Conservation (phyloP, 2,113 vertebrate species). For the Emberiza fucata region DNA sequence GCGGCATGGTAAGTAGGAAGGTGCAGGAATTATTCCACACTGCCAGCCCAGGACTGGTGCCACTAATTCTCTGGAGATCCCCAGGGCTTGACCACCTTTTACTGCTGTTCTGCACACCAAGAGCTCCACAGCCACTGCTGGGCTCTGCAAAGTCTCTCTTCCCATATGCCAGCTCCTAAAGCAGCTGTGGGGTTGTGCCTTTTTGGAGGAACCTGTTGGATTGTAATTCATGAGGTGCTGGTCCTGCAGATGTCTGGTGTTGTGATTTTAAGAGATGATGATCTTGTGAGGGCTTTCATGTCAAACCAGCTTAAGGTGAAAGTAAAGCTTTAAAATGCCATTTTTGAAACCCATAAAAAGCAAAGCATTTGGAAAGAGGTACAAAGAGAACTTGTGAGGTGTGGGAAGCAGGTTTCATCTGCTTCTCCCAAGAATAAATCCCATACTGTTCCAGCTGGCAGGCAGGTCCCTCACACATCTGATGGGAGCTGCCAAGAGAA, state of each 20-base stretch:
- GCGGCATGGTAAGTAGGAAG: not conserved
- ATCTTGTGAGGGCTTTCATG: not conserved
- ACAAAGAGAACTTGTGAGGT: not conserved
- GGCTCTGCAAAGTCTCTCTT: not conserved
- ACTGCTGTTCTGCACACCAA: not conserved
- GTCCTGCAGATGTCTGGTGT: not conserved
- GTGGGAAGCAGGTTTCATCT: not conserved
- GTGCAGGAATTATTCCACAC: not conserved
- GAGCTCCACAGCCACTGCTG: accelerated
- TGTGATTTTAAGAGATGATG: not conserved
- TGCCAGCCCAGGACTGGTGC: not conserved
- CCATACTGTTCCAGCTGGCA: not conserved
- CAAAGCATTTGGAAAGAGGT: not conserved
- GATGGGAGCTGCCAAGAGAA: not conserved
- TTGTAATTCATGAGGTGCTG: not conserved
- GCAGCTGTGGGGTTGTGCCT: not conserved
- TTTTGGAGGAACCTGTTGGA: not conserved
- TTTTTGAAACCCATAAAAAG: not conserved
- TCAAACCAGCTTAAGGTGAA: not conserved
- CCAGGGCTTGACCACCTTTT: accelerated
- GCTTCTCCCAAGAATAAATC: not conserved
- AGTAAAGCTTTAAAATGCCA: not conserved
- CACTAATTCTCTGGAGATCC: not conserved
- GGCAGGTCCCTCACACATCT: not conserved
- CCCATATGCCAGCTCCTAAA: not conserved